A percentile compares a stretch with the other conserved stretches of the same genome.
Conservation (phyloP, 2,888 invertebrate genomes). For the Drosophila falleni region DNA sequence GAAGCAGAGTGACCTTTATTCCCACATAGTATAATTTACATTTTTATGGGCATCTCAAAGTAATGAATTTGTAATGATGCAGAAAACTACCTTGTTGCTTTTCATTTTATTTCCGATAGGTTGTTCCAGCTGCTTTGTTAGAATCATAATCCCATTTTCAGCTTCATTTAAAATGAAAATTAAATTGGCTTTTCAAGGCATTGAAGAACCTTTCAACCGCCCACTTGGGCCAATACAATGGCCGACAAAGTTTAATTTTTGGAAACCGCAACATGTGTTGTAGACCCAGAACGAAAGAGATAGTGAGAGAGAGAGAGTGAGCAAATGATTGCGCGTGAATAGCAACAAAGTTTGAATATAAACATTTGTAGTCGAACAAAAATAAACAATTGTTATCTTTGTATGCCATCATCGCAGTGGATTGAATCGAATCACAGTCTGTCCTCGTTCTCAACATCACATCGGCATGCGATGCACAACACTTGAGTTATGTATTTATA, state of each 20-base stretch:
- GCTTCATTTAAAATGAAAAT: slow-evolving; percentile 58
- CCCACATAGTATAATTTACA: not conserved
- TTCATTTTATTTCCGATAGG: not conserved
- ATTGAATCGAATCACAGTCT: slow-evolving; percentile 4
- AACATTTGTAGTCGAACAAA: slow-evolving; percentile 61
- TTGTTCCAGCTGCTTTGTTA: not conserved
- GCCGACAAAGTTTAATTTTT: slow-evolving; percentile 18
- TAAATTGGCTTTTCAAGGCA: slow-evolving; percentile 13
- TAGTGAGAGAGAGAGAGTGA: slow-evolving; percentile 1
- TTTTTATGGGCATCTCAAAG: slow-evolving; percentile 2
- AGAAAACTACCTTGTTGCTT: slow-evolving; percentile 2
- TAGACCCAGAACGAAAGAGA: not conserved
- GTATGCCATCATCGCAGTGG: slow-evolving; percentile 45
- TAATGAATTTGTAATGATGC: slow-evolving; percentile 21
- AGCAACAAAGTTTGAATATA: slow-evolving; percentile 44
- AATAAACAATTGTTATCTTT: slow-evolving; percentile 72
- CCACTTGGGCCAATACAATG: slow-evolving; percentile 8
- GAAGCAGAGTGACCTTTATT: slow-evolving; percentile 1
- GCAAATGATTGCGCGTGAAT: slow-evolving; percentile 21
- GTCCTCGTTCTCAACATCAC: slow-evolving; percentile 17
- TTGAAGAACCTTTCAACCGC: not conserved
- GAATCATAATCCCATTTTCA: slow-evolving; percentile 16
- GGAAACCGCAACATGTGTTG: slow-evolving; percentile 48
- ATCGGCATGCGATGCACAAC: slow-evolving; percentile 53
- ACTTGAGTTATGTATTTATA: slow-evolving; percentile 20